These are phyloP conservation scores for Argopecten irradians DNA, from an alignment of 1,140 invertebrate genomes.

Conservation along the genomic window DNA sequence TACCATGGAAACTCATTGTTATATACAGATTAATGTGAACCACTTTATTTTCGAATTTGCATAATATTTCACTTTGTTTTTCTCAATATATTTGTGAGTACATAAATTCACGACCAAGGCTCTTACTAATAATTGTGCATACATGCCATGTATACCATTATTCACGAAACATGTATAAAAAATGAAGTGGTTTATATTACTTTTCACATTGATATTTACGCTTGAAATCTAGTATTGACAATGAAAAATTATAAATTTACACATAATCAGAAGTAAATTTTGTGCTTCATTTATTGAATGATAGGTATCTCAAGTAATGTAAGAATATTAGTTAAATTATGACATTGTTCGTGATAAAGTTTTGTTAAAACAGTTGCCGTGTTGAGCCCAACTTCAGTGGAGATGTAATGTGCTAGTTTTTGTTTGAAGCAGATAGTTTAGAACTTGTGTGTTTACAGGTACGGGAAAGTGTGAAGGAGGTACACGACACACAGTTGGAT, in stretches of 20 bases:
- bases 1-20: no score
- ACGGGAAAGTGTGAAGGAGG: conserved; percentile 61
- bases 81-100: no score
- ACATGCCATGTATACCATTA: no score
- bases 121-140: no score
- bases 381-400: not conserved
- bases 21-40: no score
- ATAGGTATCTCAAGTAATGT: not conserved
- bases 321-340: not conserved
- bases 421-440: not conserved
- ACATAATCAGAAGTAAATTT: no score
- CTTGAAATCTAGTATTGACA: no score
- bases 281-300: not conserved
- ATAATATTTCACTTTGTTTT: no score
- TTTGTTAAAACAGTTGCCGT: not conserved
- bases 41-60: no score
- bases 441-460: conserved; percentile 54
- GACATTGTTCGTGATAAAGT: no score
- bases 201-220: not conserved
- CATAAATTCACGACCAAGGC: no score
- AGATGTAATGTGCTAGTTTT: not conserved
- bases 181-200: not conserved
- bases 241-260: no score
- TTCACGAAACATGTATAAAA: not conserved
- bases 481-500: conserved; percentile 63